These are phyloP conservation scores for Poeciliopsis prolifica DNA, from an alignment of 2,113 vertebrate genomes.

Conservation along the genomic window DNA sequence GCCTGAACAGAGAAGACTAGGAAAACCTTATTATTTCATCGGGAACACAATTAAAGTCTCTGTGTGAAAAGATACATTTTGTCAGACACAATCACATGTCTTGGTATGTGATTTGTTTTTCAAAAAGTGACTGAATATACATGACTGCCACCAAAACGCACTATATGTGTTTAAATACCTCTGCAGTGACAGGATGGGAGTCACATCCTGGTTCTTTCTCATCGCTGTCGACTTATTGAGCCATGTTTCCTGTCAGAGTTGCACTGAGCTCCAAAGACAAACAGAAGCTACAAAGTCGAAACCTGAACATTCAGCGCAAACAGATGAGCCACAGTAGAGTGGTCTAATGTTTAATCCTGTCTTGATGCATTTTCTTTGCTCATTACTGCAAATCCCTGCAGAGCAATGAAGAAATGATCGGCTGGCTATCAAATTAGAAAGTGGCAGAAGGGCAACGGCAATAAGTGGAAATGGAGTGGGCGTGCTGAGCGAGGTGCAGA, in stretches of 20 bases:
- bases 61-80: not conserved
- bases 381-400: not conserved
- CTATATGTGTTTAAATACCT: conserved; percentile 3
- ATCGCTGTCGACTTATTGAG: conserved; percentile 17
- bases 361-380: conserved; percentile 13
- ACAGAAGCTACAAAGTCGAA: conserved; percentile 32
- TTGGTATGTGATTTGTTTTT: conserved; percentile 4
- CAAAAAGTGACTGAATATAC: conserved; percentile 1
- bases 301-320: conserved; percentile 9
- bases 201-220: conserved; percentile 59
- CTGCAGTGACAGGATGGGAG: conserved; percentile 56
- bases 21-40: too few species aligned
- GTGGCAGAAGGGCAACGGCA: not conserved
- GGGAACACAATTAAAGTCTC: not conserved
- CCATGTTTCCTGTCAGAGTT: conserved; percentile 50
- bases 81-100: not conserved
- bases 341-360: conserved; percentile 41
- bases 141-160: not conserved
- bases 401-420: conserved; percentile 33
- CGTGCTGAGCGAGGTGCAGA: conserved; percentile 33
- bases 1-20: too few species aligned
- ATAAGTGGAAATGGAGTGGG: conserved; percentile 13
- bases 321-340: conserved; percentile 25
- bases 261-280: conserved; percentile 22
- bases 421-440: conserved; percentile 25